Conservation (phyloP, 1,140 invertebrate genomes). For the Diuraphis noxia region DNA sequence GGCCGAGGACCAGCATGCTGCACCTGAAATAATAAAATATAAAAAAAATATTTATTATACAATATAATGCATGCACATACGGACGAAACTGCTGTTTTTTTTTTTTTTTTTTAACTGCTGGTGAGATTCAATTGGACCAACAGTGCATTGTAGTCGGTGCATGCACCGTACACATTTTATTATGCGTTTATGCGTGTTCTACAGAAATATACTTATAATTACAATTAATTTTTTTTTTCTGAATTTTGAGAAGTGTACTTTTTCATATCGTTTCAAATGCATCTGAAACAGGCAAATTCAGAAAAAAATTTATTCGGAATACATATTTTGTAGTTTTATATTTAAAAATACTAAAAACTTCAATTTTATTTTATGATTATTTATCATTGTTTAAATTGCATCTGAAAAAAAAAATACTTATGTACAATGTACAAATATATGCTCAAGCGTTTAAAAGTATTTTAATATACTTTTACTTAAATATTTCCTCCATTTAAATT, state of each 20-base stretch:
- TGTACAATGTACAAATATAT: background rate
- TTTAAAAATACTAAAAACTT: background rate
- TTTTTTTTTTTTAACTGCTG: too few species aligned
- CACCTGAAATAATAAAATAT: too few species aligned
- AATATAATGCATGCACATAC: too few species aligned
- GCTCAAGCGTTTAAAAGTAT: background rate
- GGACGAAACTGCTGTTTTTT: too few species aligned
- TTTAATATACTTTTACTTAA: background rate
- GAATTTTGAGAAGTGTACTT: too few species aligned
- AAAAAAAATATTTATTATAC: too few species aligned
- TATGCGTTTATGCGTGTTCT: too few species aligned
- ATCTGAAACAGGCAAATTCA: background rate
- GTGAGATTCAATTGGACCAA: too few species aligned
- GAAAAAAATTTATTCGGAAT: background rate
- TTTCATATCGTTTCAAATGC: background rate
- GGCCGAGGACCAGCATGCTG: background rate
- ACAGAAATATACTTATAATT: too few species aligned
- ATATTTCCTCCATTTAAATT: background rate
- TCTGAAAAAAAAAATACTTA: background rate
- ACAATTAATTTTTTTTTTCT: too few species aligned
- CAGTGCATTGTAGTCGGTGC: too few species aligned
- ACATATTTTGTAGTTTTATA: background rate
- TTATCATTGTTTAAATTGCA: background rate
- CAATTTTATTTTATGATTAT: background rate
- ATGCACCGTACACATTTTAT: too few species aligned